Percentiles rank a stretch among this genome's conserved stretches.
These are phyloP conservation scores for Lithodes maja DNA, from an alignment of 2,888 invertebrate species.

Conservation along the genomic window DNA sequence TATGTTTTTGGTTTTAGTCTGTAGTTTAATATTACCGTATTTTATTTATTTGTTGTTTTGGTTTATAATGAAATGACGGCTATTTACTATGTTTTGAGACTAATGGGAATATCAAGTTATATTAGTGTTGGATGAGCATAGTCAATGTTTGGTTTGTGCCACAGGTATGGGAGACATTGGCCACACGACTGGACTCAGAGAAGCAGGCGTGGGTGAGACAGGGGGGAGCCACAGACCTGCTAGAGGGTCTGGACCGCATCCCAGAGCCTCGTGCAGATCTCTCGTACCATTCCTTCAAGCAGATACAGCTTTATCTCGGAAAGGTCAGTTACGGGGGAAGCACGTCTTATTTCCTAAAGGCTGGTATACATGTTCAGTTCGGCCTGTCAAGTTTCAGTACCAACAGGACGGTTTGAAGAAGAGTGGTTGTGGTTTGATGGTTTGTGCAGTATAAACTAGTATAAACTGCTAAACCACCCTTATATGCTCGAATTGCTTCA, in stretches of 20 bases:
- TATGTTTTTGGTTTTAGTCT: too few relatives aligned
- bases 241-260: slow-evolving; percentile 82
- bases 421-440: too few relatives aligned
- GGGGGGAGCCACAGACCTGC: slow-evolving; percentile 63
- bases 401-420: too few relatives aligned
- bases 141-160: neutral
- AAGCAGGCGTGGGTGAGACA: slow-evolving; percentile 49
- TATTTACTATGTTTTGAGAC: neutral
- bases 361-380: too few relatives aligned
- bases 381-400: too few relatives aligned
- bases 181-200: slow-evolving; percentile 54
- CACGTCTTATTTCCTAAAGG: too few relatives aligned
- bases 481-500: too few relatives aligned
- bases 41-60: too few relatives aligned
- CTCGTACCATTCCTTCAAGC: slow-evolving; percentile 78
- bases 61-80: neutral
- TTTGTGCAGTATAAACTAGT: too few relatives aligned
- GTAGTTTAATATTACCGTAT: too few relatives aligned
- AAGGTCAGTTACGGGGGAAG: slow-evolving; percentile 73
- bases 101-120: neutral
- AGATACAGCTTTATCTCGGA: slow-evolving; percentile 81
- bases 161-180: slow-evolving; percentile 62
- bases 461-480: too few relatives aligned
- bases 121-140: too few relatives aligned
- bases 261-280: slow-evolving; percentile 81